phyloP scores from a whole-genome alignment of 2,797 vertebrate species.

The Cuculus canorus region DNA sequence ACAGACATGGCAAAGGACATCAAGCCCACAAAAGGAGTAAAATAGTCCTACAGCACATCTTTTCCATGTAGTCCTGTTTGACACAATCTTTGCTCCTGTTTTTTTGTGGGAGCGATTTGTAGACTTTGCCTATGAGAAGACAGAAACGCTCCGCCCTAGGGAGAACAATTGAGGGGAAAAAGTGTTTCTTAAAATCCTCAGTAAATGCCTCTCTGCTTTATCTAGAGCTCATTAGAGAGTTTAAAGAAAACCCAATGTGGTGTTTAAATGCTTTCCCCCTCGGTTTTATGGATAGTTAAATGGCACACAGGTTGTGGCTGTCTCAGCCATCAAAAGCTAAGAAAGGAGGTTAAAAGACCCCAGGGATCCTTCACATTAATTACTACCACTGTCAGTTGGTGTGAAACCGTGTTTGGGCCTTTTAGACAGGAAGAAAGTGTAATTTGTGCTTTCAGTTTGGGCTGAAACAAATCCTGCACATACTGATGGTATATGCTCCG shows the following conservation, averaged over 20 bases:
- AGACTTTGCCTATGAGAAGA: background rate
- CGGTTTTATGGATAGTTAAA: slow-evolving; percentile 55
- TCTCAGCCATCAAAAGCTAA: slow-evolving; percentile 53
- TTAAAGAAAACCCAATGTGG: slow-evolving; percentile 27
- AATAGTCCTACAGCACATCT: background rate
- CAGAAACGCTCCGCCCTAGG: slow-evolving; percentile 3
- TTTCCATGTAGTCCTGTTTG: background rate
- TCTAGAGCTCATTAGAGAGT: slow-evolving; percentile 63
- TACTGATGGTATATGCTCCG: background rate
- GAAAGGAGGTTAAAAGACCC: slow-evolving; percentile 67
- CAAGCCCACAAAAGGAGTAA: background rate
- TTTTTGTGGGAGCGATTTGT: slow-evolving; percentile 45
- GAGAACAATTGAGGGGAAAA: background rate
- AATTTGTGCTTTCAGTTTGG: slow-evolving; percentile 34
- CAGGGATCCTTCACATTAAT: slow-evolving; percentile 58
- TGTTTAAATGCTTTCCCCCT: slow-evolving; percentile 30
- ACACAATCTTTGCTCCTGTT: background rate
- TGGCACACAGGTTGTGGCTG: slow-evolving; percentile 52
- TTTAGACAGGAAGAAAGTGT: slow-evolving; percentile 24
- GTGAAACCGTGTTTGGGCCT: slow-evolving; percentile 36
- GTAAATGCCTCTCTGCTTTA: slow-evolving; percentile 50
- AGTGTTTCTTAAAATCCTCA: slow-evolving; percentile 17
- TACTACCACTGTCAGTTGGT: slow-evolving; percentile 53
- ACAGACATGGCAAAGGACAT: background rate
- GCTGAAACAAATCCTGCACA: slow-evolving; percentile 29